Evolutionary conservation across 1,140 invertebrate species (phyloP).

Genomic region (Cydia strobilella): DNA sequence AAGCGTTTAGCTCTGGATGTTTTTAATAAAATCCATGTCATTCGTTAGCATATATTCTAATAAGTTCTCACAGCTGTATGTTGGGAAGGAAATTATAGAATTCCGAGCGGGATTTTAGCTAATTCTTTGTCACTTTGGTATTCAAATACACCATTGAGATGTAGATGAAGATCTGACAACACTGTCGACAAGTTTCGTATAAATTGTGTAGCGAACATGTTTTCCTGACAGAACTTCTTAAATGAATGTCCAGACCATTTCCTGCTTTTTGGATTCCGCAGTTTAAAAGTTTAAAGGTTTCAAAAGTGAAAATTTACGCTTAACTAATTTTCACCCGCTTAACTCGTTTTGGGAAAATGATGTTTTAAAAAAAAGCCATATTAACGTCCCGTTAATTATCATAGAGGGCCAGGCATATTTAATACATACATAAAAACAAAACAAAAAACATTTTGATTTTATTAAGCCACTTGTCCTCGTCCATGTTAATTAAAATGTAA

Average conservation of each 20-base stretch:
- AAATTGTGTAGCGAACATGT: neutral
- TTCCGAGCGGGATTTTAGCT: constrained; percentile 22
- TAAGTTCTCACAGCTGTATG: neutral
- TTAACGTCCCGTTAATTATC: too few relatives aligned
- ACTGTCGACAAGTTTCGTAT: constrained; percentile 8
- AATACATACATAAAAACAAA: too few relatives aligned
- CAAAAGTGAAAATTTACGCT: too few relatives aligned
- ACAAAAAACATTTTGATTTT: too few relatives aligned
- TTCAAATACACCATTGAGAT: constrained; percentile 28
- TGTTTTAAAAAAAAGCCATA: too few relatives aligned
- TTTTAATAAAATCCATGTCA: constrained; percentile 20
- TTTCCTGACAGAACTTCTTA: neutral
- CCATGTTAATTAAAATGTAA: too few relatives aligned
- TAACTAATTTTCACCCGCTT: too few relatives aligned
- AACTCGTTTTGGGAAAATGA: too few relatives aligned
- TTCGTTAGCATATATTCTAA: constrained; percentile 29
- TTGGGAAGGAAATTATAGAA: constrained; percentile 20
- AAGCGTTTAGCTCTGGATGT: neutral
- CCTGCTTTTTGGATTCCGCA: neutral
- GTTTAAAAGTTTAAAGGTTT: too few relatives aligned
- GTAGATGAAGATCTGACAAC: constrained; percentile 21
- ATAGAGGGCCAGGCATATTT: too few relatives aligned
- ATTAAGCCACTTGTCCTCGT: too few relatives aligned
- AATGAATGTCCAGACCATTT: neutral
- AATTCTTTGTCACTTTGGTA: constrained; percentile 29